Evolutionary conservation across 2,113 vertebrate species (phyloP).

Genomic region (Lipophrys pholis): DNA sequence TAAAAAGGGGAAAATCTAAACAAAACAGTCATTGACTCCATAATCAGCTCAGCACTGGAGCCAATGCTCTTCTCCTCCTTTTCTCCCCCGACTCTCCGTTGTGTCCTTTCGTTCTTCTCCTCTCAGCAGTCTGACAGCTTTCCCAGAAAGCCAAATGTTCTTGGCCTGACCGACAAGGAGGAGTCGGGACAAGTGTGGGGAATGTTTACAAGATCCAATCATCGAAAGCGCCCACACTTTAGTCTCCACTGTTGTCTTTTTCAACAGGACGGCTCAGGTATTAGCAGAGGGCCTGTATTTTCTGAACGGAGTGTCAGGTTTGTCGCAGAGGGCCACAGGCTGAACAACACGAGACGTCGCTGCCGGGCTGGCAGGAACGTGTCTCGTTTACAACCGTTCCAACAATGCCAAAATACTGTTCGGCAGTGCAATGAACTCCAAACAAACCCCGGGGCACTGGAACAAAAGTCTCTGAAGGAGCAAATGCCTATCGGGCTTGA

Average conservation of each 20-base stretch:
- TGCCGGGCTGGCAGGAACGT: too few species aligned
- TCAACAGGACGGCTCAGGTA: slow-evolving; percentile 25
- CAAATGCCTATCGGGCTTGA: slow-evolving; percentile 2
- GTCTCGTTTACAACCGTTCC: slow-evolving; percentile 23
- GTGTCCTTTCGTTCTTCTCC: slow-evolving; percentile 15
- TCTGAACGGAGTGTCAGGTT: slow-evolving; percentile 29
- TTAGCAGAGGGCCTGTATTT: slow-evolving; percentile 10
- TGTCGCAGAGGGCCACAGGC: slow-evolving; percentile 29
- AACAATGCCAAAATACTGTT: slow-evolving; percentile 45
- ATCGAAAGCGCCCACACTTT: slow-evolving; percentile 15
- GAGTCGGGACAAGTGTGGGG: slow-evolving; percentile 32
- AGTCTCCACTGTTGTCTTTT: slow-evolving; percentile 16
- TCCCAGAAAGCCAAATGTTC: slow-evolving; percentile 54
- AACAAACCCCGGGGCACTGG: slow-evolving; percentile 45
- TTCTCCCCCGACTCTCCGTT: background rate
- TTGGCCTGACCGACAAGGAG: slow-evolving; percentile 40
- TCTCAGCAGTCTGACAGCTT: slow-evolving; percentile 49
- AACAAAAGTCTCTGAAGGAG: slow-evolving; percentile 30
- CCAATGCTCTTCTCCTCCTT: background rate
- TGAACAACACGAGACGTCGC: slow-evolving; percentile 21
- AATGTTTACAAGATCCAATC: slow-evolving; percentile 38
- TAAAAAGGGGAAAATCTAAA: background rate
- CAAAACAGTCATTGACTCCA: slow-evolving; percentile 10
- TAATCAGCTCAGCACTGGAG: slow-evolving; percentile 30
- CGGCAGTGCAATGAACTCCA: slow-evolving; percentile 44